Evolutionary conservation across 2,113 vertebrate genomes (phyloP).

Genomic region (Vireo altiloquus): DNA sequence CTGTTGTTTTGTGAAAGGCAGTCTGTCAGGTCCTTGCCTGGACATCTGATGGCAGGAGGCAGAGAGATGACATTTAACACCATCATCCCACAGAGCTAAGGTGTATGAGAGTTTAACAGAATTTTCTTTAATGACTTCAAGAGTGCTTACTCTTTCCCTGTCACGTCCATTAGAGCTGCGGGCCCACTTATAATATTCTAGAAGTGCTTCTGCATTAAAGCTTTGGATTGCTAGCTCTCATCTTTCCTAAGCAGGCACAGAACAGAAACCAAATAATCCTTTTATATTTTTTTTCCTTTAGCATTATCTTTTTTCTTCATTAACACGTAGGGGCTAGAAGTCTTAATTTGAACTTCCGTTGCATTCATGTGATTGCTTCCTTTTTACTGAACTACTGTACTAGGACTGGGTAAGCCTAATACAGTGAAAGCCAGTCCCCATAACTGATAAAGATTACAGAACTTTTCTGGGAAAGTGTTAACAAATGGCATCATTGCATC

Average conservation of each 20-base stretch:
- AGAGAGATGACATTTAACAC: background rate
- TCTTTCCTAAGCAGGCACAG: background rate
- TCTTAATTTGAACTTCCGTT: background rate
- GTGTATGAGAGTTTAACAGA: background rate
- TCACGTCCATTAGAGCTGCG: background rate
- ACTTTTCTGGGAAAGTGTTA: background rate
- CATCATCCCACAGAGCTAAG: background rate
- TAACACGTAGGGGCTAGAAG: background rate
- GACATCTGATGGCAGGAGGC: background rate
- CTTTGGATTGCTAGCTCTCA: background rate
- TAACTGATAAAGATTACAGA: background rate
- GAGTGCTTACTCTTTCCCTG: background rate
- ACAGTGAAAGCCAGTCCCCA: background rate
- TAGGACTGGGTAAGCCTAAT: background rate
- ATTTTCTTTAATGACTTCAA: background rate
- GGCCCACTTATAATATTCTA: background rate
- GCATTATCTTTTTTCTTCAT: background rate
- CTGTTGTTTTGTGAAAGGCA: background rate
- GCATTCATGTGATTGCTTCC: background rate
- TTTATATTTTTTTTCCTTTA: background rate
- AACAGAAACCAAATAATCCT: background rate
- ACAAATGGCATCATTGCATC: background rate
- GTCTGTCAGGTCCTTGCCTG: background rate
- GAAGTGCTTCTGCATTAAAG: background rate
- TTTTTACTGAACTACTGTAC: background rate